phyloP scores from a whole-genome alignment of 2,888 invertebrate genomes.

The Deilephila elpenor region DNA sequence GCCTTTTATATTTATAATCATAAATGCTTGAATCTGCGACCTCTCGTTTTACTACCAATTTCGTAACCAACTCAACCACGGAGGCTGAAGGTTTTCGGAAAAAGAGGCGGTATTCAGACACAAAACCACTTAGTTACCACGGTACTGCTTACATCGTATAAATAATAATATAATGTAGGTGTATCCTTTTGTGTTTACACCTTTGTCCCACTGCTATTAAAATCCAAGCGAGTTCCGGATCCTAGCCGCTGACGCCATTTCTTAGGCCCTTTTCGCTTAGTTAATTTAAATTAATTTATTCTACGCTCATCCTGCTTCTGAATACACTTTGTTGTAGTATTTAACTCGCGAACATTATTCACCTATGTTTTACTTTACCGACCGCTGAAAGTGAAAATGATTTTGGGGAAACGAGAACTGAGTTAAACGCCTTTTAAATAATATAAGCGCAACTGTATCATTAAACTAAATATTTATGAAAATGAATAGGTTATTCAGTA shows the following conservation, averaged over 20 bases:
- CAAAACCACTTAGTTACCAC: conserved; percentile 4
- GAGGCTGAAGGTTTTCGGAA: not conserved
- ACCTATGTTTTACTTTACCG: conserved; percentile 40
- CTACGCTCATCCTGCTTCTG: conserved; percentile 36
- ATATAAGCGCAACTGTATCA: not conserved
- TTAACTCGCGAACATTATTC: conserved; percentile 51
- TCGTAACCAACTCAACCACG: not conserved
- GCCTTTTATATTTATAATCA: too few species aligned
- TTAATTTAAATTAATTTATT: conserved; percentile 82
- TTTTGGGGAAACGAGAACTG: not conserved
- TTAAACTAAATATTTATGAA: not conserved
- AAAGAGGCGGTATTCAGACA: too few species aligned
- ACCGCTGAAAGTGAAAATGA: not conserved
- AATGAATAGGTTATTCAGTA: not conserved
- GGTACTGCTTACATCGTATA: conserved; percentile 34
- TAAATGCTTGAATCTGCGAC: not conserved
- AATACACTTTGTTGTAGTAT: conserved; percentile 61
- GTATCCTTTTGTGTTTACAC: conserved; percentile 72
- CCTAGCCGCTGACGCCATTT: conserved; percentile 66
- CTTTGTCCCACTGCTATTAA: conserved; percentile 73
- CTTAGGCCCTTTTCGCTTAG: conserved; percentile 75
- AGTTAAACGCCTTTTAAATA: not conserved
- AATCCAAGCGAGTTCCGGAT: conserved; percentile 72
- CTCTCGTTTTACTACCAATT: not conserved
- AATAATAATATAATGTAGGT: conserved; percentile 50